A percentile compares a stretch with the other conserved stretches of the same genome.
phyloP scores from a whole-genome alignment of 2,113 vertebrate genomes.

The Chroicocephalus ridibundus region DNA sequence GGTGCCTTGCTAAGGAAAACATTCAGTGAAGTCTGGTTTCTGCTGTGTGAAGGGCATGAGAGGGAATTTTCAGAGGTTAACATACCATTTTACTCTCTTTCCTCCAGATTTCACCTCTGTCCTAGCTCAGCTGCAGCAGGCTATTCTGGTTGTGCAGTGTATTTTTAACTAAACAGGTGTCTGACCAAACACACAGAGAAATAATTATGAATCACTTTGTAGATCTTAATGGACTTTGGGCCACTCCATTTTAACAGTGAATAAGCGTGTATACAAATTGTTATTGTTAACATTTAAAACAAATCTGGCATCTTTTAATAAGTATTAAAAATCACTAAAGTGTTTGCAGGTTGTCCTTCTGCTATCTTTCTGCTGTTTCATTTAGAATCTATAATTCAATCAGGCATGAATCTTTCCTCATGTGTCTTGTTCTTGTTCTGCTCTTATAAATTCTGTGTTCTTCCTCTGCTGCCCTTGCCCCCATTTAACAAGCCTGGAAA shows the following conservation, averaged over 20 bases:
- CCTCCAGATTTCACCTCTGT: not conserved
- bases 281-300: not conserved
- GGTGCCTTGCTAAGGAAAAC: not conserved
- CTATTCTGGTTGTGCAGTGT: not conserved
- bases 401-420: not conserved
- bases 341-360: not conserved
- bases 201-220: not conserved
- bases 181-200: not conserved
- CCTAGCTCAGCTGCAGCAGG: not conserved
- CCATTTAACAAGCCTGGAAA: not conserved
- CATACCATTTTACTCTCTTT: not conserved
- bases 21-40: not conserved
- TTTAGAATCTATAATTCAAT: not conserved
- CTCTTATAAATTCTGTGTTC: not conserved
- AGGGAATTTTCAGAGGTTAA: not conserved
- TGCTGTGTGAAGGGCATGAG: not conserved
- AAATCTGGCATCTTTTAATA: not conserved
- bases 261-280: not conserved
- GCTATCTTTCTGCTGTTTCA: not conserved
- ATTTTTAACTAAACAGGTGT: not conserved
- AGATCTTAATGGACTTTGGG: not conserved
- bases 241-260: not conserved
- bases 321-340: not conserved
- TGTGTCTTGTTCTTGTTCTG: not conserved
- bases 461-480: not conserved